Conservation (phyloP, 2,113 vertebrate species). For the Fregata magnificens region DNA sequence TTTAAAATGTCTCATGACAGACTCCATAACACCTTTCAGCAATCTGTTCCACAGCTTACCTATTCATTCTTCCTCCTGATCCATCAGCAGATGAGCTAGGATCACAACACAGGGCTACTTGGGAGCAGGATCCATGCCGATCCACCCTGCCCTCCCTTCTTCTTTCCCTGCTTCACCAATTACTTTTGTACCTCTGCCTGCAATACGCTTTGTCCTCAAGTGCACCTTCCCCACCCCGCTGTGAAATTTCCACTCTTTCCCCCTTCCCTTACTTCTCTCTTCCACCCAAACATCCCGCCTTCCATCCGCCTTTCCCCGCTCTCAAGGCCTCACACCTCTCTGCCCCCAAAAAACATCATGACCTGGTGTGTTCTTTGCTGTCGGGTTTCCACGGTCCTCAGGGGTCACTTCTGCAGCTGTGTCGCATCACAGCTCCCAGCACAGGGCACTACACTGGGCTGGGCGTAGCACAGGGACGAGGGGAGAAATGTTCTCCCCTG, state of each 20-base stretch:
- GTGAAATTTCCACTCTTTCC: neutral
- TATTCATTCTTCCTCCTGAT: neutral
- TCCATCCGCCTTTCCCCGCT: neutral
- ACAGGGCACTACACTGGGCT: neutral
- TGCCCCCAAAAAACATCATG: accelerated
- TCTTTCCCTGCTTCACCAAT: neutral
- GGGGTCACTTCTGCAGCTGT: neutral
- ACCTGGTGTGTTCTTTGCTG: accelerated
- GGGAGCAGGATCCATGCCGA: neutral
- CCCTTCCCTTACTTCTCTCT: neutral
- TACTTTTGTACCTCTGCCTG: neutral
- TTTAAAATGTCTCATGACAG: neutral
- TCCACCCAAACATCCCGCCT: neutral
- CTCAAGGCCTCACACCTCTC: neutral
- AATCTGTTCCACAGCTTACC: neutral
- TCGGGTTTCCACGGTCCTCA: too few relatives aligned
- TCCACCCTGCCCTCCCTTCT: neutral
- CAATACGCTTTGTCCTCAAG: accelerated
- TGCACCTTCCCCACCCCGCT: neutral
- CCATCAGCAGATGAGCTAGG: neutral
- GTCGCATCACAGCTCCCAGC: neutral
- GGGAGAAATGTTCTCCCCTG: neutral
- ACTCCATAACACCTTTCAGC: neutral
- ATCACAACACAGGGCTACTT: neutral
- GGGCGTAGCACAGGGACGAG: accelerated